Percentiles rank a stretch among this genome's conserved stretches.
Evolutionary conservation across 2,113 vertebrate genomes (phyloP).

Genomic region (Vombatus ursinus): DNA sequence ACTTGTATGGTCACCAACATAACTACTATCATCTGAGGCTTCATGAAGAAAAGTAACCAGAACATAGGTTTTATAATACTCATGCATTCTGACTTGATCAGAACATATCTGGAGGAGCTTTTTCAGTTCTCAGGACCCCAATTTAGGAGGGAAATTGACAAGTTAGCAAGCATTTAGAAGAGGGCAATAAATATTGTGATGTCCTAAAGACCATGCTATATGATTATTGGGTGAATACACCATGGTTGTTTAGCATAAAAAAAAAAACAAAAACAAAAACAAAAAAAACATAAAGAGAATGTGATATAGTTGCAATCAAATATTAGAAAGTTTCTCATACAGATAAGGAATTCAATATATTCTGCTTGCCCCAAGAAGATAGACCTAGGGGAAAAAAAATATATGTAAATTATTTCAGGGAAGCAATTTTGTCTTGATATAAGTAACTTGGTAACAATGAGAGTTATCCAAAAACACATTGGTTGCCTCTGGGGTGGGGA

Average conservation of each 20-base stretch:
- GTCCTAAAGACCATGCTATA: background rate
- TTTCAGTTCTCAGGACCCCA: background rate
- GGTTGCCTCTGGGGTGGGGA: no score
- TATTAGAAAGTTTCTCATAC: background rate
- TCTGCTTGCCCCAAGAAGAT: background rate
- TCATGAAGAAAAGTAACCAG: background rate
- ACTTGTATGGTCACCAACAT: background rate
- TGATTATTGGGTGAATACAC: background rate
- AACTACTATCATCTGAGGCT: background rate
- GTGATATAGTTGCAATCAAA: background rate
- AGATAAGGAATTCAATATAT: background rate
- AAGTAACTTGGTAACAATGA: background rate
- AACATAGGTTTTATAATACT: background rate
- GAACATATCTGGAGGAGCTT: background rate
- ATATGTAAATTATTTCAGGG: background rate
- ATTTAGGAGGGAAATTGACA: background rate
- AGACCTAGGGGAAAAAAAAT: background rate
- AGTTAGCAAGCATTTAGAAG: background rate
- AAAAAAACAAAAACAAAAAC: no score
- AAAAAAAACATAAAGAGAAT: background rate
- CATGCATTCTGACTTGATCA: background rate
- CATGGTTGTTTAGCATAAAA: background rate
- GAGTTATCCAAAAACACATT: background rate
- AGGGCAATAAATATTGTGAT: background rate
- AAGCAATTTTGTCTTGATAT: background rate